Evolutionary conservation across 2,797 vertebrate species (phyloP).

Genomic region (Dendrocincla tyrannina): DNA sequence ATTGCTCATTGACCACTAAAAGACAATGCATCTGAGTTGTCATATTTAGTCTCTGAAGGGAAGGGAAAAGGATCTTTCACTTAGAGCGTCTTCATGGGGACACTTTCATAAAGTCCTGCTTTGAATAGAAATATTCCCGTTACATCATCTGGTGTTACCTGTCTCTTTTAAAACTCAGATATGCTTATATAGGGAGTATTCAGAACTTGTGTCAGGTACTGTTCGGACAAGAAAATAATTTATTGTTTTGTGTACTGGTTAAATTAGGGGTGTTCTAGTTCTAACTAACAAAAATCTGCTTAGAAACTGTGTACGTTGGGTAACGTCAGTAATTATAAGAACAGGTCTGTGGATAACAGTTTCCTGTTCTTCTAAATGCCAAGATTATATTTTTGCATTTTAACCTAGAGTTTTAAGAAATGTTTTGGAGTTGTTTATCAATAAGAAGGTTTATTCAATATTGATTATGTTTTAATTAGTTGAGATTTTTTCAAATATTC

Average conservation of each 20-base stretch:
- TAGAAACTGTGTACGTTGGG: not conserved
- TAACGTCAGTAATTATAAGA: not conserved
- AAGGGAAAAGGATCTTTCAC: not conserved
- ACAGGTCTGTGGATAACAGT: not conserved
- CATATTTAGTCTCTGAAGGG: not conserved
- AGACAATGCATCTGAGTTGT: not conserved
- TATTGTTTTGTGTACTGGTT: not conserved
- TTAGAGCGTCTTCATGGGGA: not conserved
- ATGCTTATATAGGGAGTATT: not conserved
- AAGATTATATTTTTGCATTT: not conserved
- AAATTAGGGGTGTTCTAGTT: not conserved
- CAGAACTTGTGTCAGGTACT: not conserved
- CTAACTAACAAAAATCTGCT: not conserved
- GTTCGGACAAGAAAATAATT: not conserved
- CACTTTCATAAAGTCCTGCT: not conserved
- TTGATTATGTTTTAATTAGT: not conserved
- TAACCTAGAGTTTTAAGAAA: not conserved
- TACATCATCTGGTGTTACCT: not conserved
- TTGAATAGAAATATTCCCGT: not conserved
- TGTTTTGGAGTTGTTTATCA: not conserved
- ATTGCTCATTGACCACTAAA: not conserved
- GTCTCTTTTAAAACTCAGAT: not conserved
- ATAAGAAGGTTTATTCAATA: not conserved
- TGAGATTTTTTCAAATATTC: not conserved
- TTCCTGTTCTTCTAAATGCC: not conserved